Conservation (phyloP, 2,888 invertebrate species). For the Drosophila merina region DNA sequence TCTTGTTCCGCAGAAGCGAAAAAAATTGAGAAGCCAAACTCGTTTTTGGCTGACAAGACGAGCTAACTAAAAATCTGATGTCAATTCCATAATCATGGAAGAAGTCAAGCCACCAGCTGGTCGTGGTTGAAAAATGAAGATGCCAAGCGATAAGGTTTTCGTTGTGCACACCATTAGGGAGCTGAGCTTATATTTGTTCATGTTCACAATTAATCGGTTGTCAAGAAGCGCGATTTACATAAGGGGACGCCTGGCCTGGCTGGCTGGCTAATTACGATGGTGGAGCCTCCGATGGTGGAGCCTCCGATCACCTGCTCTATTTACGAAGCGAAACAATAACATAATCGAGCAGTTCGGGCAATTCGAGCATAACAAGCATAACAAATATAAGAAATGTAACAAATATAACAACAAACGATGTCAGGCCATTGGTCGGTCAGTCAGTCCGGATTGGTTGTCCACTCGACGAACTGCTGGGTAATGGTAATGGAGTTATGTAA, state of each 20-base stretch:
- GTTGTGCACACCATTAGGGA: not conserved
- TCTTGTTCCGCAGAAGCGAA: slow-evolving; percentile 4
- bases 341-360: slow-evolving; percentile 39
- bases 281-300: not conserved
- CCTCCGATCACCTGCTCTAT: slow-evolving; percentile 42
- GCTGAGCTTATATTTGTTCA: not conserved
- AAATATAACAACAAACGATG: slow-evolving; percentile 34
- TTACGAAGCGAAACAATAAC: slow-evolving; percentile 48
- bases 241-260: not conserved
- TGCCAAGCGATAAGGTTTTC: too few relatives aligned
- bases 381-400: slow-evolving; percentile 46
- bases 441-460: slow-evolving; percentile 49
- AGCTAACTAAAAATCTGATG: slow-evolving; percentile 28
- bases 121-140: not conserved
- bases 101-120: slow-evolving; percentile 20
- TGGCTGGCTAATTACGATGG: slow-evolving; percentile 18
- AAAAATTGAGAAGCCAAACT: slow-evolving; percentile 30
- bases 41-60: slow-evolving; percentile 35
- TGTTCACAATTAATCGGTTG: too few relatives aligned
- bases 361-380: slow-evolving; percentile 35
- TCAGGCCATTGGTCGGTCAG: slow-evolving; percentile 50
- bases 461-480: slow-evolving; percentile 61
- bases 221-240: slow-evolving; percentile 16
- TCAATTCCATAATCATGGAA: slow-evolving; percentile 23
- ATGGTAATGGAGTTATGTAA: slow-evolving; percentile 63